Evolutionary conservation across 2,797 vertebrate genomes (phyloP).

Genomic region (Todus mexicanus): DNA sequence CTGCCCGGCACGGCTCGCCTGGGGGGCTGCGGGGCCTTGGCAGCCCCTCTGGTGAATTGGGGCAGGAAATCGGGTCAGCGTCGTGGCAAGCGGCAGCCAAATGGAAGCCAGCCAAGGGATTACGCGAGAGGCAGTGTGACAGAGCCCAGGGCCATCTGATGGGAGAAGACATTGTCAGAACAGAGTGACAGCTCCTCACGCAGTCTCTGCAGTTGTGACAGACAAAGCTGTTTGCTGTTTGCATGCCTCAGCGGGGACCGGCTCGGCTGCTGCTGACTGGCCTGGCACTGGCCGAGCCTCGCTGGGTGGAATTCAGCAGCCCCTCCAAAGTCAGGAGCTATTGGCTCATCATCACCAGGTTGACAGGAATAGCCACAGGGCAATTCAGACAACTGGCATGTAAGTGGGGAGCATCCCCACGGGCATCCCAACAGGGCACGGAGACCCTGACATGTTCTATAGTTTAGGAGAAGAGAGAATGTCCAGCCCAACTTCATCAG

Average conservation of each 20-base stretch:
- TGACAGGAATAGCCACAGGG: background rate
- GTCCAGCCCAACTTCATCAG: no score
- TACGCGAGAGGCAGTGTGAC: background rate
- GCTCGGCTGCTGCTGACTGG: background rate
- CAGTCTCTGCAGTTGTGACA: background rate
- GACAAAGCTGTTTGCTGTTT: constrained; percentile 17
- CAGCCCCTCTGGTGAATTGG: constrained; percentile 2
- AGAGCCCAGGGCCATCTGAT: constrained; percentile 51
- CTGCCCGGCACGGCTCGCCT: background rate
- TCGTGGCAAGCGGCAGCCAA: background rate
- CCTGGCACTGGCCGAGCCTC: background rate
- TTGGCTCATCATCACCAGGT: background rate
- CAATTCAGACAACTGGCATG: background rate
- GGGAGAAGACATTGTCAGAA: background rate
- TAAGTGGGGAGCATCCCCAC: background rate
- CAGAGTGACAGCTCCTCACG: constrained; percentile 19
- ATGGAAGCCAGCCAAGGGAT: constrained; percentile 46
- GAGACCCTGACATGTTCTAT: background rate
- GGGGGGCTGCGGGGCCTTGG: background rate
- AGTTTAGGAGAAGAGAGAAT: background rate
- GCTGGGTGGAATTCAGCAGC: background rate
- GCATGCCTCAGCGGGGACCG: background rate
- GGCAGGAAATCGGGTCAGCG: constrained; percentile 42
- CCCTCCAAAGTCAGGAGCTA: background rate
- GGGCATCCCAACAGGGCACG: background rate